Conservation (phyloP, 2,113 vertebrate species). For the Tupaia chinensis region DNA sequence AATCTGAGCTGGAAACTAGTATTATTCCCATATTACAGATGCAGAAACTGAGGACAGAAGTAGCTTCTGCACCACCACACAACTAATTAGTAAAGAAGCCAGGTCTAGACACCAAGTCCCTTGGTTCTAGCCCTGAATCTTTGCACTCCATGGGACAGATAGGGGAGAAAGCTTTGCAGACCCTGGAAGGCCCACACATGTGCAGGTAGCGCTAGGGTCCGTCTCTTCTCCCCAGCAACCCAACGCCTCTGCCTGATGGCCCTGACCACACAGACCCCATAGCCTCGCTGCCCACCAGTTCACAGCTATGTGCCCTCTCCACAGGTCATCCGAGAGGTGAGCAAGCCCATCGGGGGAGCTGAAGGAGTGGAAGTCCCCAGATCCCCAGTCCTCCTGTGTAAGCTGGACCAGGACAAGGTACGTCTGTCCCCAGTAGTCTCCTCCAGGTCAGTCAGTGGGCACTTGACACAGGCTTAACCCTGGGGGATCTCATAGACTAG, state of each 20-base stretch:
- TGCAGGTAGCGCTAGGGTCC: neutral
- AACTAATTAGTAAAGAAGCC: neutral
- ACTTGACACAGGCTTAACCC: neutral
- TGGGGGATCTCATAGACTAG: neutral
- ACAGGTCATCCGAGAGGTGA: constrained; percentile 95
- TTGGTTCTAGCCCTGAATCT: neutral
- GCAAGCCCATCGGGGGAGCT: constrained; percentile 82
- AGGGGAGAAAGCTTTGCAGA: neutral
- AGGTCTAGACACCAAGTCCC: neutral
- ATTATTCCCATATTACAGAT: neutral
- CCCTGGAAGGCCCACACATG: fast-evolving
- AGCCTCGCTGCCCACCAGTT: neutral
- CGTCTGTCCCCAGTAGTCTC: neutral
- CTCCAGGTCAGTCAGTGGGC: neutral
- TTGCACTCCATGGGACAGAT: neutral
- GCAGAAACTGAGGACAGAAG: neutral
- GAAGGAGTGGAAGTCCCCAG: constrained; percentile 88
- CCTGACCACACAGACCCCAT: neutral
- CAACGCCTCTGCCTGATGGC: neutral
- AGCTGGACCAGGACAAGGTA: constrained; percentile 96
- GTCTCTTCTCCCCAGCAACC: neutral
- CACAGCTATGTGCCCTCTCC: neutral
- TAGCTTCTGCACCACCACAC: neutral
- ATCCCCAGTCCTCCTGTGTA: constrained; percentile 93
- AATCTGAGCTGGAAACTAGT: neutral